Evolutionary conservation across 1,140 invertebrate species (phyloP), one percentile per base, ranked within the genome.

Genomic region (Leptopilina clavipes): DNA sequence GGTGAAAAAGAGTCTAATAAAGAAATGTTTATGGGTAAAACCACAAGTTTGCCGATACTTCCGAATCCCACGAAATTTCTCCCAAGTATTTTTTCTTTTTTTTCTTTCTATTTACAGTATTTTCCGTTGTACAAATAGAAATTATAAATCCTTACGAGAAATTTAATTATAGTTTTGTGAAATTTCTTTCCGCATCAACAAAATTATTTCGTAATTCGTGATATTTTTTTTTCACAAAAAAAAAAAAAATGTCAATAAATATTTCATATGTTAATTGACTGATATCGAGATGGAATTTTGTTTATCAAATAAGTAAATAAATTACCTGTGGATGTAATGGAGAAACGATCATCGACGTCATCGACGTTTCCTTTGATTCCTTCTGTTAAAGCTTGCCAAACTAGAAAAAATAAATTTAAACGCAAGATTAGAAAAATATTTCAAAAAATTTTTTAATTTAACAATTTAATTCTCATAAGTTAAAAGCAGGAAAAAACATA

Each of bases 21-120:
- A n/a, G 14, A 40, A 52, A n/a, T 7, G 48, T 52, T 52, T 52
- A 52, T 52, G 48, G n/a, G 48, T 52, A 52, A n/a, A 45, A 45
- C 11, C 14, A 45, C 44, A n/a, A 45, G 48, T 52, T n/a, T 52
- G 14, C 48, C n/a, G 48, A 52, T 52, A 52, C 48, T 52, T 52
- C 48, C 48, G 59, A 65, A 65, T 31, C 11, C 59, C 59, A n/a
- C 22, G 25, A 59, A 59, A 65, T 65, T 65, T 65, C 59, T 65
- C 22, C 17, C 52, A 19, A 18, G 52, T 19, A 19, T 19, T 19
- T 19, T 40, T 40, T 40, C 7, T 40, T 40, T 31, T 31, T 6
- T 31, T 31, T 48, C 3, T 14, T 48, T 1, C 6, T 52, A 52
- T 17, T n/a, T 25, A 65, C 25, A 3, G 31, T 65, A 31, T 65